phyloP scores from a whole-genome alignment of 2,888 invertebrate species.

The Arrhopalites spinosus region DNA sequence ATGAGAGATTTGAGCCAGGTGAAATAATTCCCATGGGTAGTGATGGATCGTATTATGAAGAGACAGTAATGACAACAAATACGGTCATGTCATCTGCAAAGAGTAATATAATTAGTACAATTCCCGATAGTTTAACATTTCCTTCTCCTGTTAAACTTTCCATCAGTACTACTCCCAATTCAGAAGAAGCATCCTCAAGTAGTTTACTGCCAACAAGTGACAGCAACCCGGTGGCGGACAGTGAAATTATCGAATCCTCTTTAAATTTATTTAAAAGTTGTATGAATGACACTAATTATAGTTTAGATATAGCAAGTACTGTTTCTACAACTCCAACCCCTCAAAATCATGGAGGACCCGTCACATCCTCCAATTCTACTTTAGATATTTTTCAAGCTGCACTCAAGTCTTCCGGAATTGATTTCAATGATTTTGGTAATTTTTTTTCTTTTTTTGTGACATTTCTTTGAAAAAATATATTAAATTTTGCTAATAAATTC shows the following conservation, averaged over 20 bases:
- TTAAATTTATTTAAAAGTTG: constrained; percentile 5
- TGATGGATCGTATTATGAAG: constrained; percentile 12
- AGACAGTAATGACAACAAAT: constrained; percentile 12
- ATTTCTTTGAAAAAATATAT: neutral
- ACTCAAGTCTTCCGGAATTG: constrained; percentile 42
- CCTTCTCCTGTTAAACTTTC: neutral
- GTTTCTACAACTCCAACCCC: too few species aligned
- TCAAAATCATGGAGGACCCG: too few species aligned
- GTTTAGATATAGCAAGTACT: too few species aligned
- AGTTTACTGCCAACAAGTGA: neutral
- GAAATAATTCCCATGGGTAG: neutral
- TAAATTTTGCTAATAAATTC: too few species aligned
- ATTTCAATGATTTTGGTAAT: constrained; percentile 25
- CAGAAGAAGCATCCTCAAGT: neutral
- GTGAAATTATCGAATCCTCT: neutral
- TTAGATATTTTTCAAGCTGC: constrained; percentile 46
- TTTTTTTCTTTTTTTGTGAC: neutral
- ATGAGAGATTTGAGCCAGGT: too few species aligned
- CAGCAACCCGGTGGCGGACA: neutral
- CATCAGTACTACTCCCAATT: neutral
- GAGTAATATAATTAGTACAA: neutral
- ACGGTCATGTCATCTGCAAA: neutral
- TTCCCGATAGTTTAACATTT: neutral
- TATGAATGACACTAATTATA: neutral
- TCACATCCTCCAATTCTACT: neutral